These are phyloP conservation scores for Phoronis australis DNA, from an alignment of 2,888 invertebrate genomes.

Conservation along the genomic window DNA sequence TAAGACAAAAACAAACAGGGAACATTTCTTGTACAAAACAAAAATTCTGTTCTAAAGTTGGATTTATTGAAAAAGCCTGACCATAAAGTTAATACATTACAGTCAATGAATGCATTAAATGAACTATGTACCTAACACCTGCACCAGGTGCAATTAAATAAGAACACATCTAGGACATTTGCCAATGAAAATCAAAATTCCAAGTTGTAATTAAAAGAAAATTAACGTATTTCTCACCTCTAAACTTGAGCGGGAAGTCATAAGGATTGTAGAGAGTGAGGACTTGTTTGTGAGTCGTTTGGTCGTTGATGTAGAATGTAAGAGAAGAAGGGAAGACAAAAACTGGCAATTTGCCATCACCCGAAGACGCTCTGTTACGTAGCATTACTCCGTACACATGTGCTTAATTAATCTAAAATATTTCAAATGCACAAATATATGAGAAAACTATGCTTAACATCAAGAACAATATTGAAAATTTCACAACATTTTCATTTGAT, in stretches of 20 bases:
- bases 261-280: conserved; percentile 81
- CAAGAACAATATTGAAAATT: too few species aligned
- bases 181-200: neutral
- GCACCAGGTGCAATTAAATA: neutral
- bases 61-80: too few species aligned
- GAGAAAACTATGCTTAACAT: too few species aligned
- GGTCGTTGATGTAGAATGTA: conserved; percentile 71
- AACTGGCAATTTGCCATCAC: conserved; percentile 62
- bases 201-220: neutral
- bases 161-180: neutral
- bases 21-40: neutral
- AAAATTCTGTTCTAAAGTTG: neutral
- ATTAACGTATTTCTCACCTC: conserved; percentile 61
- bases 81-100: too few species aligned
- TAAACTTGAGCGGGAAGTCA: conserved; percentile 73
- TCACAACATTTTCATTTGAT: too few species aligned
- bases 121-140: neutral
- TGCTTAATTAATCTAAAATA: too few species aligned
- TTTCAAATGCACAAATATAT: too few species aligned
- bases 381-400: too few species aligned
- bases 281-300: conserved; percentile 73
- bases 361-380: too few species aligned
- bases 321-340: conserved; percentile 75
- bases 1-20: conserved; percentile 3
- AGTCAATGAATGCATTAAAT: neutral